Evolutionary conservation across 2,797 vertebrate genomes (phyloP).

Genomic region (Ciconia nigra): DNA sequence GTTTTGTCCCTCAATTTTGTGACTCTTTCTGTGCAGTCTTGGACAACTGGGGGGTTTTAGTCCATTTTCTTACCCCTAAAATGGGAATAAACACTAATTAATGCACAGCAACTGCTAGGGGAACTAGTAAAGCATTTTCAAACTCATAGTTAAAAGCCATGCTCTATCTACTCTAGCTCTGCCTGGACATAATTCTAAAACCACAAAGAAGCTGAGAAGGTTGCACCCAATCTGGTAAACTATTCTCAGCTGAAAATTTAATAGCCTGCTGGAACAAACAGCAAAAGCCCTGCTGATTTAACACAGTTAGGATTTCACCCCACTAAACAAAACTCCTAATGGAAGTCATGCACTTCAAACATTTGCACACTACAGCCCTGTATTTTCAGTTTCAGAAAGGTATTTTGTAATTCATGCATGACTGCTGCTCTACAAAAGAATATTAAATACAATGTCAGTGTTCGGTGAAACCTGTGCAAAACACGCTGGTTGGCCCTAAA

Average conservation of each 20-base stretch:
- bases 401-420: background rate
- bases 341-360: conserved; percentile 13
- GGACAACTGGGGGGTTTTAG: background rate
- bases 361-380: background rate
- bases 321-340: background rate
- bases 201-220: background rate
- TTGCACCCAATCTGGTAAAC: background rate
- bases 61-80: background rate
- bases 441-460: background rate
- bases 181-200: background rate
- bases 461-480: background rate
- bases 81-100: background rate
- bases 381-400: conserved; percentile 18
- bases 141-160: background rate
- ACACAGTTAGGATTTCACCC: conserved; percentile 37
- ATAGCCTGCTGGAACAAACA: conserved; percentile 37
- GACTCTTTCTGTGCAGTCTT: background rate
- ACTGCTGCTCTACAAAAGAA: background rate
- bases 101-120: background rate
- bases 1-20: background rate
- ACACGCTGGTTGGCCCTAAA: background rate
- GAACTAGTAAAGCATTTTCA: background rate
- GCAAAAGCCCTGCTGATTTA: conserved; percentile 32
- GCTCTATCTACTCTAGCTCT: background rate
- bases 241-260: background rate